phyloP scores from a whole-genome alignment of 2,113 vertebrate genomes.

The Indicator indicator region DNA sequence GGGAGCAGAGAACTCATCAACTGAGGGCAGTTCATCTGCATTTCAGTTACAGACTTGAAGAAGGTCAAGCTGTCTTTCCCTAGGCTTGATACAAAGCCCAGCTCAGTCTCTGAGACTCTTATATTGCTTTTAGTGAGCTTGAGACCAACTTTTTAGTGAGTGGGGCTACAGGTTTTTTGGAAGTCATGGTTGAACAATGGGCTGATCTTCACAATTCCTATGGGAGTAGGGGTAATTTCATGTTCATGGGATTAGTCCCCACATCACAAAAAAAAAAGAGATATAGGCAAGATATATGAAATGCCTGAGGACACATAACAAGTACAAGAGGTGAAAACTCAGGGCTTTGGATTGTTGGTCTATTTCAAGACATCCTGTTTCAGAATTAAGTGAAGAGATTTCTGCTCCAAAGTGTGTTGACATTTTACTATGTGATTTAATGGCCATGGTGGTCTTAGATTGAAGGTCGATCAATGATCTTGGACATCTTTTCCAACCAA shows the following conservation, averaged over 20 bases:
- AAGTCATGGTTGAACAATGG: background rate
- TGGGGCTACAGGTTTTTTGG: background rate
- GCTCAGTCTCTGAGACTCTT: background rate
- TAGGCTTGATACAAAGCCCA: background rate
- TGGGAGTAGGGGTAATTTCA: background rate
- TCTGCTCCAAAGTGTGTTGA: background rate
- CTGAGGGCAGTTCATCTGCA: background rate
- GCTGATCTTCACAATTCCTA: too few relatives aligned
- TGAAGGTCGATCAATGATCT: too few relatives aligned
- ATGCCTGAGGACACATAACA: background rate
- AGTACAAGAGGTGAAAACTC: background rate
- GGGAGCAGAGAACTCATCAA: background rate
- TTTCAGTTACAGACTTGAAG: background rate
- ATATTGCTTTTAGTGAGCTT: background rate
- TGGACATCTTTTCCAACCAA: too few relatives aligned
- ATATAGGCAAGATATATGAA: rapidly evolving
- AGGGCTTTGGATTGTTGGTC: background rate
- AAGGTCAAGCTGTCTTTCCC: background rate
- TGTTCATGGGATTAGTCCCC: background rate
- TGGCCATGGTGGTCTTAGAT: too few relatives aligned
- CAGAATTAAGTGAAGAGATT: background rate
- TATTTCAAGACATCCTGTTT: background rate
- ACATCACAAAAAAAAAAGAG: background rate
- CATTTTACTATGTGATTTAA: too few relatives aligned
- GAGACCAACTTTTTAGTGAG: background rate